Percentiles rank a stretch among this genome's conserved stretches.
Evolutionary conservation across 2,797 vertebrate species (phyloP).

Genomic region (Protonibea diacanthus): DNA sequence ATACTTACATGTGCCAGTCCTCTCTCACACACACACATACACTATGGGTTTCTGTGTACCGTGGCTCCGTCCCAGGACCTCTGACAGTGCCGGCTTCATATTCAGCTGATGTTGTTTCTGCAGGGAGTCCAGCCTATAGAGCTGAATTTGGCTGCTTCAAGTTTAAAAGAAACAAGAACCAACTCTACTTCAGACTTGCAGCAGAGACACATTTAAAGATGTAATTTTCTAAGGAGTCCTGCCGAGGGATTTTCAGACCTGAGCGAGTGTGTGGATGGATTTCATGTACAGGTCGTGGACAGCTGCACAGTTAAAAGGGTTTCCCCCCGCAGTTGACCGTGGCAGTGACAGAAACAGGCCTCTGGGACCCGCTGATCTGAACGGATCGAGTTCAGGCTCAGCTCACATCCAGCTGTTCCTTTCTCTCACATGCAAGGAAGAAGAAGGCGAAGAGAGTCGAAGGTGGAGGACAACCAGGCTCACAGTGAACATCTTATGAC

Average conservation of each 20-base stretch:
- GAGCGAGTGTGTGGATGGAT: conserved; percentile 24
- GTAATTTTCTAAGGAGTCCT: conserved; percentile 24
- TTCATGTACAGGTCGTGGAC: conserved; percentile 60
- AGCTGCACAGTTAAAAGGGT: conserved; percentile 74
- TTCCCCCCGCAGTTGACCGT: conserved; percentile 41
- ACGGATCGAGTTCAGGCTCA: conserved; percentile 72
- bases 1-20: conserved; percentile 55
- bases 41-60: conserved; percentile 51
- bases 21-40: conserved; percentile 25
- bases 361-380: conserved; percentile 71
- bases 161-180: conserved; percentile 37
- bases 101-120: conserved; percentile 64
- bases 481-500: conserved; percentile 14
- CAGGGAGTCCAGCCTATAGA: conserved; percentile 31
- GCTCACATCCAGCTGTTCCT: conserved; percentile 82
- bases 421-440: conserved; percentile 70
- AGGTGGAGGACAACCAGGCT: conserved; percentile 33
- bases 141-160: conserved; percentile 39
- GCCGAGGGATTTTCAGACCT: conserved; percentile 29
- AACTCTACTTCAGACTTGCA: conserved; percentile 14
- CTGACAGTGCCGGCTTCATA: conserved; percentile 61
- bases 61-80: conserved; percentile 65
- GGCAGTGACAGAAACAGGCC: conserved; percentile 70
- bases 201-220: conserved; percentile 16
- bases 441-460: conserved; percentile 15